A percentile compares a stretch with the other conserved stretches of the same genome.
Conservation (phyloP, 1,140 invertebrate species). For the Caenorhabditis inopinata region DNA sequence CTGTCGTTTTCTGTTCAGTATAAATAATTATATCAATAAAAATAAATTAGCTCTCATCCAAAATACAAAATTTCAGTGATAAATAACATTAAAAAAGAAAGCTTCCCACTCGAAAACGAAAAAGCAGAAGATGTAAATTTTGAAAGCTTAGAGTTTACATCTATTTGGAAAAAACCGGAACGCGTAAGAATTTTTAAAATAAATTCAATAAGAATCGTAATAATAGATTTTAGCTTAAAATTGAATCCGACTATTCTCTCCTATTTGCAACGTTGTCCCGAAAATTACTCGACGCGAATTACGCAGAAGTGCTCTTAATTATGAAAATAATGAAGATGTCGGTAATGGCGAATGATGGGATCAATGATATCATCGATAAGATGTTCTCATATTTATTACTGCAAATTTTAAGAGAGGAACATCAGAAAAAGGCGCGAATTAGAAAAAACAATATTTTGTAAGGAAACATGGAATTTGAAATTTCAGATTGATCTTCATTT, state of each 20-base stretch:
- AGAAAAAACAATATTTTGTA: background rate
- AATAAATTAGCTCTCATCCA: background rate
- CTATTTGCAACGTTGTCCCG: background rate
- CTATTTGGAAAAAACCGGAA: background rate
- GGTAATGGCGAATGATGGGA: too few relatives aligned
- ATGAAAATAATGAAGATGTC: too few relatives aligned
- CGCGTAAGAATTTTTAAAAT: background rate
- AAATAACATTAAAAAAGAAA: background rate
- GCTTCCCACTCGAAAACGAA: background rate
- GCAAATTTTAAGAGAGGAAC: background rate
- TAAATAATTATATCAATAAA: too few relatives aligned
- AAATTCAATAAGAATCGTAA: background rate
- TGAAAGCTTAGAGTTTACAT: background rate
- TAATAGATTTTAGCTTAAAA: background rate
- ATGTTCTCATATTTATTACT: background rate
- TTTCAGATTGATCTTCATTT: conserved; percentile 1
- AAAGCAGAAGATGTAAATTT: background rate
- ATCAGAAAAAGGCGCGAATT: background rate
- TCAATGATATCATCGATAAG: background rate
- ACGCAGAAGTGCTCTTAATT: too few relatives aligned
- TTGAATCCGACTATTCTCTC: background rate
- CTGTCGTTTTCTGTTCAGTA: too few relatives aligned
- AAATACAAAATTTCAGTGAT: background rate
- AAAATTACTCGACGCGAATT: background rate
- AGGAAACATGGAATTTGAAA: background rate